A percentile compares a stretch with the other conserved stretches of the same genome.
Evolutionary conservation across 2,113 vertebrate species (phyloP).

Genomic region (Ceratotherium simum): DNA sequence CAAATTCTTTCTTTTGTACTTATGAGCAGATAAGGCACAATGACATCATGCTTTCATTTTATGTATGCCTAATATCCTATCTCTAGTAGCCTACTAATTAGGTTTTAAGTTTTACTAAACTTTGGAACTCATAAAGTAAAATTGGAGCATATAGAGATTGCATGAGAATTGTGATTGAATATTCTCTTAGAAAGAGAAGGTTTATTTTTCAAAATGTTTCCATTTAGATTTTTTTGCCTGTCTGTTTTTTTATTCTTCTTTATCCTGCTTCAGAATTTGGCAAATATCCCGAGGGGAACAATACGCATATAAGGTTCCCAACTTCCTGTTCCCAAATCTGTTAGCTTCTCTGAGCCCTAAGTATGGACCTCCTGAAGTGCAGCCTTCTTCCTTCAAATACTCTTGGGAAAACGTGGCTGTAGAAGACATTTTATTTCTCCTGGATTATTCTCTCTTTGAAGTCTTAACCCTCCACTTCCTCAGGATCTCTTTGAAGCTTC

Average conservation of each 20-base stretch:
- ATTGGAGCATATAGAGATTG: neutral
- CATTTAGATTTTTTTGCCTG: neutral
- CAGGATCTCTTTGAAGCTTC: neutral
- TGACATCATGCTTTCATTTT: neutral
- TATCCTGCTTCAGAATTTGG: neutral
- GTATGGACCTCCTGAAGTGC: neutral
- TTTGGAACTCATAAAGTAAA: neutral
- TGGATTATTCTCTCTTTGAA: neutral
- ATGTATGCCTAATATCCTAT: neutral
- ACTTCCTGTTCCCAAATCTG: neutral
- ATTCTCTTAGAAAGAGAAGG: neutral
- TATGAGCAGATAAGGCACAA: neutral
- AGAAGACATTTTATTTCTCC: neutral
- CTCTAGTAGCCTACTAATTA: neutral
- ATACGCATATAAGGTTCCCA: neutral
- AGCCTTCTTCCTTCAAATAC: neutral
- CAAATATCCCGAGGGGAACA: neutral
- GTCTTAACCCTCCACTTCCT: neutral
- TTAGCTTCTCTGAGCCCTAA: neutral
- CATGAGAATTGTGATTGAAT: neutral
- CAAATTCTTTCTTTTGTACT: neutral
- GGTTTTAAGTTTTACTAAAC: neutral
- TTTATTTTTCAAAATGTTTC: neutral
- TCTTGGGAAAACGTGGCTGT: neutral
- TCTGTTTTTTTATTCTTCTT: neutral